Conservation (phyloP, 1,140 invertebrate species). For the Danaus plexippus region DNA sequence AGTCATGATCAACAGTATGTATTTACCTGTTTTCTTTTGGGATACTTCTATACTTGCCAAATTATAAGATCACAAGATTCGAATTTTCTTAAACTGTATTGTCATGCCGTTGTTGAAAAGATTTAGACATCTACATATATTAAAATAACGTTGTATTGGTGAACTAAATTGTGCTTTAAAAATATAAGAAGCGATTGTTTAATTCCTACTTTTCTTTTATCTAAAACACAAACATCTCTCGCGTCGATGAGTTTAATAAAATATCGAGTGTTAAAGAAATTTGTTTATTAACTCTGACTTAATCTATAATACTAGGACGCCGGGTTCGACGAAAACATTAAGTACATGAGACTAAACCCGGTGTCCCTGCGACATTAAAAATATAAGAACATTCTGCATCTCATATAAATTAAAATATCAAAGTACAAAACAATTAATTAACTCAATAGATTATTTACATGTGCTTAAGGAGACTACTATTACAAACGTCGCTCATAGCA, state of each 20-base stretch:
- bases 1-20: too few relatives aligned
- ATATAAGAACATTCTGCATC: slow-evolving; percentile 1
- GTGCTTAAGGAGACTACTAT: slow-evolving; percentile 2
- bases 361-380: neutral
- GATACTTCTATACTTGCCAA: too few relatives aligned
- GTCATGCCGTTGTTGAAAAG: too few relatives aligned
- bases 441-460: neutral
- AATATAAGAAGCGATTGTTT: too few relatives aligned
- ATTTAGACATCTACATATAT: slow-evolving; percentile 11
- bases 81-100: too few relatives aligned
- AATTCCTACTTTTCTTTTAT: slow-evolving; percentile 16
- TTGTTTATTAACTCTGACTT: slow-evolving; percentile 8
- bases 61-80: too few relatives aligned
- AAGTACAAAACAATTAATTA: too few relatives aligned
- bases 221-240: neutral
- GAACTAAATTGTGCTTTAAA: too few relatives aligned
- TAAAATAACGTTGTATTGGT: slow-evolving; percentile 45
- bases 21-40: too few relatives aligned
- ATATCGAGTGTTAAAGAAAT: neutral
- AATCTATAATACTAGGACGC: slow-evolving; percentile 30
- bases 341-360: slow-evolving; percentile 9
- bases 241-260: slow-evolving; percentile 2
- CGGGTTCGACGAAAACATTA: slow-evolving; percentile 6
- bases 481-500: neutral
- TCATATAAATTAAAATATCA: slow-evolving; percentile 3